Evolutionary conservation across 2,113 vertebrate species (phyloP).

Genomic region (Reinhardtius hippoglossoides): DNA sequence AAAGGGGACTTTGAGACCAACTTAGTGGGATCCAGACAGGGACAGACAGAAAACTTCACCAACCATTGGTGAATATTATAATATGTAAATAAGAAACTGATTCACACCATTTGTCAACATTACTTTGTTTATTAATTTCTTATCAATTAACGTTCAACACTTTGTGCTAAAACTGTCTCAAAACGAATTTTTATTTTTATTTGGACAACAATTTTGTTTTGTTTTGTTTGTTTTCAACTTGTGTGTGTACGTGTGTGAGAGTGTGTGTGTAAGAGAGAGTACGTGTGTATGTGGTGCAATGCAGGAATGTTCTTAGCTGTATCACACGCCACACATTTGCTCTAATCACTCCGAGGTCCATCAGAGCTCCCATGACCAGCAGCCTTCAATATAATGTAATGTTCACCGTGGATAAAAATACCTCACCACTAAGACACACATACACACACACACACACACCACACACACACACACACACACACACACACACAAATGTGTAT

Average conservation of each 20-base stretch:
- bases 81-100: too few relatives aligned
- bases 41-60: too few relatives aligned
- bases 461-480: conserved; percentile 26
- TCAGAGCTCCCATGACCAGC: conserved; percentile 79
- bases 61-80: too few relatives aligned
- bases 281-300: conserved; percentile 32
- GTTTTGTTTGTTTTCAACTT: background rate
- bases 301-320: conserved; percentile 76
- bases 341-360: conserved; percentile 74
- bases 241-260: too few relatives aligned
- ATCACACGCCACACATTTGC: conserved; percentile 81
- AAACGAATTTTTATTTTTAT: too few relatives aligned
- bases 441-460: conserved; percentile 12
- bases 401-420: conserved; percentile 71
- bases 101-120: too few relatives aligned
- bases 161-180: too few relatives aligned
- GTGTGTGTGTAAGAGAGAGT: background rate
- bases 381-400: conserved; percentile 81
- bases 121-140: too few relatives aligned
- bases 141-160: too few relatives aligned
- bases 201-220: background rate
- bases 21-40: too few relatives aligned
- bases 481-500: conserved; percentile 4
- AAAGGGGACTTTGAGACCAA: background rate
- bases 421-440: conserved; percentile 21